Base-by-base conservation (phyloP, 2,797 vertebrate species). In the Hylomyscus alleni region DNA sequence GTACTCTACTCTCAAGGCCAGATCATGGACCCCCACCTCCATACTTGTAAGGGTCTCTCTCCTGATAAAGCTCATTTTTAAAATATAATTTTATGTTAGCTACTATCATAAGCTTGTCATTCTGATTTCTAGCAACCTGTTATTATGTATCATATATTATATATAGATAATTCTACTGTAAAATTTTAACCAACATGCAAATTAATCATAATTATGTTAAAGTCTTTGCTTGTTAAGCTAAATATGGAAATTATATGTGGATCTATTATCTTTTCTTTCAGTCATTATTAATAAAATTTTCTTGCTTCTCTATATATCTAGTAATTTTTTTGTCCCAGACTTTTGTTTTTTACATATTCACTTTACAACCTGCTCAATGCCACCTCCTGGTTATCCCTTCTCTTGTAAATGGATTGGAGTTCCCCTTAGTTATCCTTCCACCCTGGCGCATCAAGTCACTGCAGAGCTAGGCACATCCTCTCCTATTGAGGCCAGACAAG, bases 141-240 rank as follows among this genome's bases (percentile, higher is more conserved):
- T 88, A 31, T 31, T 50, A 78, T 67, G 8, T 67, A 67, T 37
- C 15, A 22, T 40, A 54, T 83, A 11, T 56, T 58, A 22, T 75
- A 54, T 19, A 10, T 17, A 62, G 1, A 67, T 40, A 40, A 37
- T 62, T 84, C 40, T 50, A 2, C 80, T 92, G 88, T 90, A n/a
- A 29, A 40, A 92, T 93, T 52, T 31, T 76, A 15, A 86, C 6
- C 80, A 69, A 72, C 26, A 90, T 6, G 37, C 19, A 60, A 56
- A 3, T 26, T 89, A 95, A 82, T 84, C 24, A 90, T 47, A 89
- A 54, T 19, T 93, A 44, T 88, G 69, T 77, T 65, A 85, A 92
- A 80, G 34, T 73, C 31, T 62, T 72, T 85, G 26, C 19, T 29
- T 91, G 19, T 8, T 81, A 50, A 84, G 75, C 3, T 19, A 13